Evolutionary conservation across 2,888 invertebrate species (phyloP), one percentile per base, ranked within the genome.

Genomic region (Drosophila mimetica): DNA sequence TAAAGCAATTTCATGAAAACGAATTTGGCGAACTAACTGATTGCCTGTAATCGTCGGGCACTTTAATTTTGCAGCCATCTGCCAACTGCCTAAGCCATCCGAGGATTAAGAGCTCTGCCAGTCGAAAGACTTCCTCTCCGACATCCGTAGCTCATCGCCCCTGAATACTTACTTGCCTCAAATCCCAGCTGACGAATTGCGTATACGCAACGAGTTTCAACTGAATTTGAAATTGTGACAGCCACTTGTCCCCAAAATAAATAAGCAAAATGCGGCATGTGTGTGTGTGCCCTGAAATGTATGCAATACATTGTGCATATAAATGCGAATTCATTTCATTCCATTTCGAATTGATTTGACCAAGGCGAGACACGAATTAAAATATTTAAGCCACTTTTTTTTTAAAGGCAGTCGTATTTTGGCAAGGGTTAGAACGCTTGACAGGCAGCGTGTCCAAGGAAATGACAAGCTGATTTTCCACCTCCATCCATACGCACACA

Each of bases 141-240:
- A 13, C 61, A 22, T 28, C 30, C 66, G 28, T 22, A 8, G 9
- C 6, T 14, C 34, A 22, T 22, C 22, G 6, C 3, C 41, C 25
- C 16, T n/a, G 5, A 11, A 2, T 16, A 28, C 25, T 44, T 16
- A 28, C 25, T 44, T 14, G 25, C 13, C 63, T 39, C 18, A 72
- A 70, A 72, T 70, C 73, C 71, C 60, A 20, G 32, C 70, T 70
- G 74, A 73, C 74, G 70, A 73, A 73, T 70, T 70, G 70, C 70
- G 74, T 73, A 73, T 54, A 70, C 74, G 70, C 65, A 73, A 54
- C 36, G 47, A 28, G 47, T 76, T 67, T 77, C 71, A 65, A 75
- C 69, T 78, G 79, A 84, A 78, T 80, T 80, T 85, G 50, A 80
- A 77, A 87, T 85, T 85, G 85, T 80, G 87, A 75, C 80, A 81